A percentile compares a stretch with the other conserved stretches of the same genome.
phyloP scores from a whole-genome alignment of 2,888 invertebrate genomes.

The Muschampia plurimacula region DNA sequence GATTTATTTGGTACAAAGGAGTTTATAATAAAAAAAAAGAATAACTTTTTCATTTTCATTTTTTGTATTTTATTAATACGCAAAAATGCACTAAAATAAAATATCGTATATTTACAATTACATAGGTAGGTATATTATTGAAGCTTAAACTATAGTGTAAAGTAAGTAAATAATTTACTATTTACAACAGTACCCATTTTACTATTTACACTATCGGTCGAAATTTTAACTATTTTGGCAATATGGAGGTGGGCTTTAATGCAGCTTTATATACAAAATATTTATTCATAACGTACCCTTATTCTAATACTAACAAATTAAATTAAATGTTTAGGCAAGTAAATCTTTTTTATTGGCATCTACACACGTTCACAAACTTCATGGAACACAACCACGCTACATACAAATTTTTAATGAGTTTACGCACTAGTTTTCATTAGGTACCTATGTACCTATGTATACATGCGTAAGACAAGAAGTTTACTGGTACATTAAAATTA shows the following conservation, averaged over 20 bases:
- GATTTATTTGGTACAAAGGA: too few species aligned
- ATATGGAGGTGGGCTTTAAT: conserved; percentile 42
- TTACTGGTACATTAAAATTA: too few species aligned
- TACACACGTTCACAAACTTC: too few species aligned
- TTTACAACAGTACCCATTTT: neutral
- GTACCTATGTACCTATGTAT: too few species aligned
- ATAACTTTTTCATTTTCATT: too few species aligned
- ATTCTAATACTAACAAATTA: conserved; percentile 2
- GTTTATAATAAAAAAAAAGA: too few species aligned
- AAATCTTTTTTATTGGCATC: neutral
- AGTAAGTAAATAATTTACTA: neutral
- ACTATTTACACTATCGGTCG: conserved; percentile 17
- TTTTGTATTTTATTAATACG: too few species aligned
- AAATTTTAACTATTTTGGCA: conserved; percentile 42
- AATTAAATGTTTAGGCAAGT: neutral
- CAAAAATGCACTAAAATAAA: too few species aligned
- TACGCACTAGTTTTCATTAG: too few species aligned
- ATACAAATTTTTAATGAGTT: too few species aligned
- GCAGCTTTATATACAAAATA: conserved; percentile 24
- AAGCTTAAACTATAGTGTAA: neutral
- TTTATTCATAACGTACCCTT: neutral
- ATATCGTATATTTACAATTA: neutral
- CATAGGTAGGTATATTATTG: neutral
- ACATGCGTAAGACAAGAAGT: too few species aligned
- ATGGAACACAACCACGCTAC: too few species aligned